Conservation (phyloP, 35 echinoderm and acorn worm genomes). For the Apostichopus japonicus region DNA sequence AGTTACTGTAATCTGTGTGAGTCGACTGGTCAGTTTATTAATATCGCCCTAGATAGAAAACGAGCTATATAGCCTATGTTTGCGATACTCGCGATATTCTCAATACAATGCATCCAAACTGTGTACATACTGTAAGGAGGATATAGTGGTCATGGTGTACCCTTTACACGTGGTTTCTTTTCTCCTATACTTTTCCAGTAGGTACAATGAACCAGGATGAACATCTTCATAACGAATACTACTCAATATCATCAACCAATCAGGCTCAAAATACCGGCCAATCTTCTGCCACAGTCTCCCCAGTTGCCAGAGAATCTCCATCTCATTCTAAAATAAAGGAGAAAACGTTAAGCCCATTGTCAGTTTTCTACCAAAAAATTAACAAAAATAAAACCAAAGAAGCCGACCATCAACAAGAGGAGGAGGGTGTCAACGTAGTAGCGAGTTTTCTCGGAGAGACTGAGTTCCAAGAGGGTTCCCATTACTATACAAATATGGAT, state of each 20-base stretch:
- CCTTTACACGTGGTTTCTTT: too few relatives aligned
- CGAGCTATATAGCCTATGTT: too few relatives aligned
- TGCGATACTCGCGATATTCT: too few relatives aligned
- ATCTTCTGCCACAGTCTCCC: neutral
- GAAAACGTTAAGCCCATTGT: neutral
- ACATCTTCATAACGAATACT: neutral
- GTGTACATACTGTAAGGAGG: too few relatives aligned
- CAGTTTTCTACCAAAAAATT: neutral
- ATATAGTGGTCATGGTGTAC: too few relatives aligned
- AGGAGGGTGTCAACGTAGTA: neutral
- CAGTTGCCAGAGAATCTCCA: neutral
- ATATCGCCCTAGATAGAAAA: too few relatives aligned
- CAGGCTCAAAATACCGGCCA: neutral
- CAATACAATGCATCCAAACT: too few relatives aligned
- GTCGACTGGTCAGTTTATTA: too few relatives aligned
- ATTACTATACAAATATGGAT: neutral
- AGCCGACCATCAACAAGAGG: neutral
- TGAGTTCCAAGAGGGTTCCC: neutral
- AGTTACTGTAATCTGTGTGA: too few relatives aligned
- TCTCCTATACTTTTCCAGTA: too few relatives aligned
- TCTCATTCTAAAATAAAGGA: neutral
- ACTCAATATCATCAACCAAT: neutral
- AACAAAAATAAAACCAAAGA: neutral
- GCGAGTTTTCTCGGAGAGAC: too few relatives aligned
- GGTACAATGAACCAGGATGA: neutral